Base-by-base conservation (phyloP, 2,888 invertebrate genomes). In the Nomada hirtipes region DNA sequence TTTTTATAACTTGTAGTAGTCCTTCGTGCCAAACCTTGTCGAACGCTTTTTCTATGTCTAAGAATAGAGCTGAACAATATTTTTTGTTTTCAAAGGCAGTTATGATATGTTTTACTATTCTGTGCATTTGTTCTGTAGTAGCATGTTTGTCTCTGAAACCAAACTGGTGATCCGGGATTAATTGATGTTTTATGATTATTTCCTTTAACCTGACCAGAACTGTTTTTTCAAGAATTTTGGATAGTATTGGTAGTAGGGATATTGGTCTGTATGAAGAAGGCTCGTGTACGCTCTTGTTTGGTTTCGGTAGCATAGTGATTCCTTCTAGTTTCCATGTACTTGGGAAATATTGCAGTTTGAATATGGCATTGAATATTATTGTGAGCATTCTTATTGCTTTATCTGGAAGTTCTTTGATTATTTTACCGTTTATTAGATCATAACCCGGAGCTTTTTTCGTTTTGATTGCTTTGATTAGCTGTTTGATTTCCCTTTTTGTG, bases 161-260 rank as follows among this genome's bases (percentile, higher is more conserved):
- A 20, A 20, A 20, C 20, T 20, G 20, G 20, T 89, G 84, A 26
- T 67, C 50, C 23, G 83, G 82, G 18, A 88, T 85, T 2, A 88
- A 63, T 44, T 81, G 52, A 1, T 80, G 20, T 42, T 55, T 15
- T 3, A 69, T 60, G n/a, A 86, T 76, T 36, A 82, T 53, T 52
- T 26, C 4, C 18, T 79, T 82, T 7, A 89, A 53, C 76, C 81
- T 80, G 53, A 61, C 68, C 3, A 85, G 74, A 2, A 90, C 11
- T 53, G 89, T 26, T 84, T 86, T 90, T 76, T 90, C 89, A 29
- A 88, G 86, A 29, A 89, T 1, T 67, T 88, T 90, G 0, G 84
- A 88, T 4, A 90, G 29, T n/a, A n/a, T 4, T 67, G 89, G 73
- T 3, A 9, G 1, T 47, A 29, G 26, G 26, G 26, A 26, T 26